Evolutionary conservation across 2,888 invertebrate species (phyloP).

Genomic region (Cybosia mesomella): DNA sequence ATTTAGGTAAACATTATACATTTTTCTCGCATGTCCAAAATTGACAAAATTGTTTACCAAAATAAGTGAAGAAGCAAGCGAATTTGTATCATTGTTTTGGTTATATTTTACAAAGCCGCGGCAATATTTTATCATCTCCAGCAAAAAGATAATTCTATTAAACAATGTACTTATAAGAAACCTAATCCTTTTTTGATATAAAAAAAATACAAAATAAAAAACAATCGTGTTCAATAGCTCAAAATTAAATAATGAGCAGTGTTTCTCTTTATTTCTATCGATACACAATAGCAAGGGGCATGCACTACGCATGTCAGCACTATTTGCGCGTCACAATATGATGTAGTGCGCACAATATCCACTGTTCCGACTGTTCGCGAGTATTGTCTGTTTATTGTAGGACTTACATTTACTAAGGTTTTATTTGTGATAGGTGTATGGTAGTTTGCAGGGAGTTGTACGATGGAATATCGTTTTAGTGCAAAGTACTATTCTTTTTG

Average conservation of each 20-base stretch:
- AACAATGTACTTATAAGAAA: not conserved
- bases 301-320: slow-evolving; percentile 56
- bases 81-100: too few species aligned
- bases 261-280: slow-evolving; percentile 31
- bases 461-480: not conserved
- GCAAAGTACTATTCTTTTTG: not conserved
- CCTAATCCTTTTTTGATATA: not conserved
- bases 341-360: slow-evolving; percentile 69
- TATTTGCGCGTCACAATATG: slow-evolving; percentile 63
- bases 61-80: not conserved
- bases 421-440: slow-evolving; percentile 20
- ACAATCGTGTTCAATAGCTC: not conserved
- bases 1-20: too few species aligned
- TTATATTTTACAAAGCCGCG: too few species aligned
- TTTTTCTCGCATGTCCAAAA: too few species aligned
- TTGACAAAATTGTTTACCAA: not conserved
- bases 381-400: slow-evolving; percentile 23
- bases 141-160: not conserved
- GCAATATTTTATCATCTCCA: too few species aligned
- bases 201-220: not conserved
- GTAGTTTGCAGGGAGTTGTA: slow-evolving; percentile 9
- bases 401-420: slow-evolving; percentile 23
- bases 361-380: slow-evolving; percentile 49
- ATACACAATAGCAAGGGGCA: slow-evolving; percentile 28
- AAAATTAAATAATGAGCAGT: not conserved